Conservation (phyloP, 2,113 vertebrate species). For the Synodontis membranacea region DNA sequence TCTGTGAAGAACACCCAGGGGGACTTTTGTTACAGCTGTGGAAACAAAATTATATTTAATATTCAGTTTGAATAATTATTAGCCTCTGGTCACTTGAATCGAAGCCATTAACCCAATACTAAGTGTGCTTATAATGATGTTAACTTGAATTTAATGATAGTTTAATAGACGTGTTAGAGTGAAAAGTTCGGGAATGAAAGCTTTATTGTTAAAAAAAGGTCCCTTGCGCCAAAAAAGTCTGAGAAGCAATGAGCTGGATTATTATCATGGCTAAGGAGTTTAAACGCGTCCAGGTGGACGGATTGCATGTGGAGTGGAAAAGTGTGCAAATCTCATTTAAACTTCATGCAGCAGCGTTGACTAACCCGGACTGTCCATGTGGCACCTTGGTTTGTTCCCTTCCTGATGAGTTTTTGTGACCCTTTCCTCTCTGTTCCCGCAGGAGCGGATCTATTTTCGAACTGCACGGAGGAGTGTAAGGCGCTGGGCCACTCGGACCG, state of each 20-base stretch:
- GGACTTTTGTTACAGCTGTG: not conserved
- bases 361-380: not conserved
- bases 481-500: slow-evolving; percentile 97
- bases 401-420: not conserved
- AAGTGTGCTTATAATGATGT: not conserved
- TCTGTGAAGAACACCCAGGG: not conserved
- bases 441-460: slow-evolving; percentile 97
- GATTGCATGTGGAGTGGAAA: not conserved
- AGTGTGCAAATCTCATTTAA: slow-evolving; percentile 5
- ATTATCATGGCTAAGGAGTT: not conserved
- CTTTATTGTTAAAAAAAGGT: not conserved
- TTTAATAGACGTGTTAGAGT: not conserved
- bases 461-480: slow-evolving; percentile 99
- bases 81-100: no score
- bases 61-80: not conserved
- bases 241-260: no score
- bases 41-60: not conserved
- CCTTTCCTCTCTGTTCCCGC: slow-evolving; percentile 44
- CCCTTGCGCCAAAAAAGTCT: no score
- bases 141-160: not conserved
- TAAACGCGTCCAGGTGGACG: not conserved
- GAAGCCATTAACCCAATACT: not conserved
- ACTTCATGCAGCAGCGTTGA: not conserved
- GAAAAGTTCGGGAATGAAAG: not conserved
- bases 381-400: not conserved